Conservation (phyloP, 2,888 invertebrate species). For the Trisateles emortualis region DNA sequence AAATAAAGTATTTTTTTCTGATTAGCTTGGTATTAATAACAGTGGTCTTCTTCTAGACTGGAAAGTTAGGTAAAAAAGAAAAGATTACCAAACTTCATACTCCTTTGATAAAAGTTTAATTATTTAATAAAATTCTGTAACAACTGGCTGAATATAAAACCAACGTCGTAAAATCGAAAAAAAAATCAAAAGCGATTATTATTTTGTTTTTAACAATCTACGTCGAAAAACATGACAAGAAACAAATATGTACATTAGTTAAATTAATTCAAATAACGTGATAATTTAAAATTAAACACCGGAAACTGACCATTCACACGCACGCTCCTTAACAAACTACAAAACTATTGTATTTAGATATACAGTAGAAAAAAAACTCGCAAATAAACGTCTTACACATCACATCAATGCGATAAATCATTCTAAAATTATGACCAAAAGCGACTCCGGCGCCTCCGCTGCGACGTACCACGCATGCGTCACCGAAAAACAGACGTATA, state of each 20-base stretch:
- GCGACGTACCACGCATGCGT: conserved; percentile 49
- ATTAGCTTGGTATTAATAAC: no score
- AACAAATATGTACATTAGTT: neutral
- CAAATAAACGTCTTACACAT: conserved; percentile 55
- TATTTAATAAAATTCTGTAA: no score
- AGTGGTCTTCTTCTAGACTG: no score
- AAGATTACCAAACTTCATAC: no score
- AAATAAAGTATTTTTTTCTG: no score
- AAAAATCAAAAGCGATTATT: no score
- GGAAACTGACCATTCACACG: conserved; percentile 22
- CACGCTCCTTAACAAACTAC: conserved; percentile 44
- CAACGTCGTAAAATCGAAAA: no score
- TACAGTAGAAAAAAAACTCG: conserved; percentile 39
- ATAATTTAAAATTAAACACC: conserved; percentile 14
- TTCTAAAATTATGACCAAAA: conserved; percentile 72
- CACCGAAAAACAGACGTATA: conserved; percentile 56
- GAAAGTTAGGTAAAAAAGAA: no score
- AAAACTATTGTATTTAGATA: conserved; percentile 65
- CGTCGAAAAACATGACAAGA: neutral
- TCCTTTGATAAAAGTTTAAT: no score
- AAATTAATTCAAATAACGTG: conserved; percentile 1
- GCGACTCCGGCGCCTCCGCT: conserved; percentile 61
- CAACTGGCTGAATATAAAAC: no score
- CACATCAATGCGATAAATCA: conserved; percentile 73
- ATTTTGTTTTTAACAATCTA: neutral